Conservation (phyloP, 1,140 invertebrate species). For the Drosophila saltans region DNA sequence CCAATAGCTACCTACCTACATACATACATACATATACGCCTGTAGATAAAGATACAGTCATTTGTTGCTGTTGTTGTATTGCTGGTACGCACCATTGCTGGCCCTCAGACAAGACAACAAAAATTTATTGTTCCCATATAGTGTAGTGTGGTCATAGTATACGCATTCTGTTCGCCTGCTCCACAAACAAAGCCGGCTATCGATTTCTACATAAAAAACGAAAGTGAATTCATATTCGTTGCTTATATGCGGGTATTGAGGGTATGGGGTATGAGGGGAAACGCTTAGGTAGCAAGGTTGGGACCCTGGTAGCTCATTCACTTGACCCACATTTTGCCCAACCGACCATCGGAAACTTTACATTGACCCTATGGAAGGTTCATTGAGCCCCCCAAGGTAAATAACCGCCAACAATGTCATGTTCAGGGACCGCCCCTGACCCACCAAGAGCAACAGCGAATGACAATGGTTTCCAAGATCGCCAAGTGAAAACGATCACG, state of each 20-base stretch:
- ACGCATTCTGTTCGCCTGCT: constrained; percentile 58
- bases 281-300: constrained; percentile 2
- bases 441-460: constrained; percentile 25
- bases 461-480: constrained; percentile 22
- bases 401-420: constrained; percentile 61
- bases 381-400: constrained; percentile 55
- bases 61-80: background rate
- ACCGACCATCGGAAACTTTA: constrained; percentile 26
- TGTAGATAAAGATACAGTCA: constrained; percentile 28
- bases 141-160: constrained; percentile 11
- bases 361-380: constrained; percentile 57
- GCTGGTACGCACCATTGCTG: constrained; percentile 11
- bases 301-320: constrained; percentile 33
- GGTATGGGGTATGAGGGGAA: background rate
- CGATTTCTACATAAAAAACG: constrained; percentile 81
- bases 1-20: constrained; percentile 9
- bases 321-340: constrained; percentile 58
- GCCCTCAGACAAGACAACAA: constrained; percentile 12
- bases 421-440: constrained; percentile 74
- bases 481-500: background rate
- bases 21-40: constrained; percentile 18
- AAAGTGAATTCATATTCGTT: constrained; percentile 59
- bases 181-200: constrained; percentile 73
- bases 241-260: background rate
- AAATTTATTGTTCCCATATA: constrained; percentile 7